Evolutionary conservation across 2,113 vertebrate species (phyloP).

Genomic region (Oenanthe oenanthe): DNA sequence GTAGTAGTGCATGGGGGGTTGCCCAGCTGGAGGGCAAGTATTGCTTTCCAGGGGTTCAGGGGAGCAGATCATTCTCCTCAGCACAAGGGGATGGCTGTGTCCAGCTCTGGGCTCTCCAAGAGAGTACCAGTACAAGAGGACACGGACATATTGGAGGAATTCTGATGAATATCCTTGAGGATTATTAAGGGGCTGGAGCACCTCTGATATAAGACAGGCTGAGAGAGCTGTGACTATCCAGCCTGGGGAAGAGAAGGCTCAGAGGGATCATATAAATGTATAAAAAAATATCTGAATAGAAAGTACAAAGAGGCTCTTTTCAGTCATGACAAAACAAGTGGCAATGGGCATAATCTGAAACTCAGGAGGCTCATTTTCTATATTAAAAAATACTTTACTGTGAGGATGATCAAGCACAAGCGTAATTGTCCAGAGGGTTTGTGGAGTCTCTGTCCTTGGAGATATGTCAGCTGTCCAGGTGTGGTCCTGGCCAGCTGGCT

Average conservation of each 20-base stretch:
- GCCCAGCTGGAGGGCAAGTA: not conserved
- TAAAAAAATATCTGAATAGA: not conserved
- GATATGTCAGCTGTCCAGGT: fast-evolving
- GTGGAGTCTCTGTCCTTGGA: not conserved
- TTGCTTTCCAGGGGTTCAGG: not conserved
- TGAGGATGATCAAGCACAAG: not conserved
- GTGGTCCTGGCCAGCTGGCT: not conserved
- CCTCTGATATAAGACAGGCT: not conserved
- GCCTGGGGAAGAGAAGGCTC: not conserved
- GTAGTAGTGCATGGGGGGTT: too few relatives aligned
- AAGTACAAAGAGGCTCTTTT: not conserved
- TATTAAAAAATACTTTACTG: not conserved
- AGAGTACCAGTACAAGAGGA: not conserved
- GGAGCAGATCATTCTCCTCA: not conserved
- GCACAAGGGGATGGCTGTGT: not conserved
- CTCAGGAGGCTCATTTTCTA: not conserved
- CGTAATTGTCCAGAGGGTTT: not conserved
- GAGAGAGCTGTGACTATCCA: not conserved
- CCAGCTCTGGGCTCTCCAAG: not conserved
- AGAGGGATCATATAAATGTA: too few relatives aligned
- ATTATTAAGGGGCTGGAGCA: not conserved
- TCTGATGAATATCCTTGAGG: not conserved
- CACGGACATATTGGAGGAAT: not conserved
- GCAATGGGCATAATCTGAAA: not conserved
- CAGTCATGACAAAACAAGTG: not conserved